Evolutionary conservation across 2,113 vertebrate genomes (phyloP), one percentile per base, ranked within the genome.

Genomic region (Eulacestoma nigropectus): DNA sequence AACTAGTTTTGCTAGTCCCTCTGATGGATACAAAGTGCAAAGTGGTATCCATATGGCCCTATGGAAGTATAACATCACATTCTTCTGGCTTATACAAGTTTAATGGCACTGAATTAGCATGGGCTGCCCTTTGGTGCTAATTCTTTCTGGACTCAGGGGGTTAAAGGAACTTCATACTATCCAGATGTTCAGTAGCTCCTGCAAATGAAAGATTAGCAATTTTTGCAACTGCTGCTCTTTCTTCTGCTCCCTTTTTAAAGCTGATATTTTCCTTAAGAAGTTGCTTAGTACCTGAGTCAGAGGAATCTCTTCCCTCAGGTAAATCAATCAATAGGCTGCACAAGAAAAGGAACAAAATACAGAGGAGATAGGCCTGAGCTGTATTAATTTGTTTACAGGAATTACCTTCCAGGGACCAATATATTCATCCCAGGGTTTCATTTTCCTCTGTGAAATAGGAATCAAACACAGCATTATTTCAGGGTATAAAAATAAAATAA

Each of bases 151-250:
- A 93, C 97, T 97, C 97, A 11, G 60, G 98, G 97, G 97, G 97
- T 97, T 98, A 98, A 98, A 98, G 96, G 94, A 96, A 81, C 95
- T 82, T 87, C 96, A 59, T 94, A 93, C 96, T 96, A 97, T 97
- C 98, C 98, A 98, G 98, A 98, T 98, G 98, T 98, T 98, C 97
- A 84, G 95, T 90, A 95, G 94, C 81, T 96, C 94, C 97, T 97
- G 92, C 92, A 98, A 98, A 98, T 98, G 98, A 98, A 98, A 97
- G 97, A 98, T 98, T 96, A 98, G 97, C 55, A 67, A 97, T 96
- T 98, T 98, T 97, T 97, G 97, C 97, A 97, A 95, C 96, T 92
- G 79, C 96, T 97, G 97, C 97, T 98, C 93, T 97, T 98, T 98
- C 96, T 92, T 96, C 92, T 94, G 77, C 93, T 97, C 72, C 39